Evolutionary conservation across 1,140 invertebrate genomes (phyloP), one percentile per base, ranked within the genome.

Genomic region (Drosophila suzukii): DNA sequence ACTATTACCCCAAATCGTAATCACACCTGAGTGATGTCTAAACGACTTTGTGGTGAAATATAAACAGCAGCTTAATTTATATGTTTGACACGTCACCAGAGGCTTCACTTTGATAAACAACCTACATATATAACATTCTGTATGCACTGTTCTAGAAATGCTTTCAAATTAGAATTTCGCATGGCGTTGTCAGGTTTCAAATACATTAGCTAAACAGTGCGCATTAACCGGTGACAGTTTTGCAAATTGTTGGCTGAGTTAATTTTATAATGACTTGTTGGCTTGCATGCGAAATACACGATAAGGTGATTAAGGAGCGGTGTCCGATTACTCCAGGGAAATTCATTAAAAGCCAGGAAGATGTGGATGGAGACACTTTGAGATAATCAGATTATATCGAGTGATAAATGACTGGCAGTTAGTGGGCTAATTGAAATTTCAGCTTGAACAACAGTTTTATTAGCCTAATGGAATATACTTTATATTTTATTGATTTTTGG

Each of bases 121-220:
- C 54, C 36, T 34, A 34, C 32, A 34, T 32, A 20, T 43, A 34
- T 11, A 47, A 27, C 20, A 68, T n/a, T 41, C 34, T 24, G n/a
- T 46, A 36, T 50, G 43, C 67, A 57, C 8, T 41, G 67, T 71
- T 71, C 50, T 70, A 57, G 67, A 70, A 70, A 57, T 41, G 43
- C 53, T 57, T 70, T 71, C 36, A 41, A 41, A 49, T 71, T 71
- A 49, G 51, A 57, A 71, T 71, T 71, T 71, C 51, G 66, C 63
- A 44, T 44, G 60, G 15, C 39, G 39, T 27, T 44, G 60, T 43
- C 50, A 43, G 51, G 24, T 36, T 39, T 55, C 27, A 49, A 57
- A 49, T 30, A 10, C 49, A 70, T 70, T 70, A 56, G 34, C 66
- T 32, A 68, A 71, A 57, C 44, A 36, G 17, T 70, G 41, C 49